Evolutionary conservation across 2,113 vertebrate species (phyloP).

Genomic region (Typhlomys cinereus): DNA sequence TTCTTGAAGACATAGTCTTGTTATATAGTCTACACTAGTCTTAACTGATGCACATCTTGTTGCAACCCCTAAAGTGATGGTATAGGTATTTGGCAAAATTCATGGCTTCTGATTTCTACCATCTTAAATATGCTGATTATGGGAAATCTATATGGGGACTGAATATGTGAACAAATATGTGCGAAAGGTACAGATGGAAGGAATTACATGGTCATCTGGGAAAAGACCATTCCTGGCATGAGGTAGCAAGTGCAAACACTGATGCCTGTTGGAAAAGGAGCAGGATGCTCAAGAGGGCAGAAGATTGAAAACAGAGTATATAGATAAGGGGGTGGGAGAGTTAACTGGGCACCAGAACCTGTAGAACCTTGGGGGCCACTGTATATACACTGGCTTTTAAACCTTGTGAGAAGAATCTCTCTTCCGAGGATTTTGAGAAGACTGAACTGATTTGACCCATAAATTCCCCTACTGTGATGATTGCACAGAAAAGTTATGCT

Average conservation of each 20-base stretch:
- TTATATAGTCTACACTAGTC: not conserved
- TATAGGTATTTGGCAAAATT: not conserved
- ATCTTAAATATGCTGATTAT: not conserved
- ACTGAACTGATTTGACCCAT: not conserved
- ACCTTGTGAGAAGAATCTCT: not conserved
- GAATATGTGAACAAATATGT: not conserved
- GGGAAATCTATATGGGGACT: not conserved
- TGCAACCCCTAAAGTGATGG: not conserved
- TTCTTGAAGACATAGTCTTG: not conserved
- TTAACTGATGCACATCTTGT: not conserved
- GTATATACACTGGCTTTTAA: not conserved
- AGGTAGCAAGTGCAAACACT: not conserved
- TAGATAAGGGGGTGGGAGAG: not conserved
- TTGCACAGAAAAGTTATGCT: too few species aligned
- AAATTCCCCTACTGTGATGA: not conserved
- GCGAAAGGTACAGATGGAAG: not conserved
- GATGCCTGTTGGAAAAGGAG: not conserved
- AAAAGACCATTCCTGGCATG: not conserved
- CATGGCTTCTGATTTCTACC: not conserved
- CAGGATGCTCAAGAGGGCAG: not conserved
- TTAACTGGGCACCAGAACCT: not conserved
- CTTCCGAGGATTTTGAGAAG: not conserved
- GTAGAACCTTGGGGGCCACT: not conserved
- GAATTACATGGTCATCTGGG: rapidly evolving
- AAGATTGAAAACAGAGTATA: not conserved